Evolutionary conservation across 2,113 vertebrate genomes (phyloP), one percentile per base, ranked within the genome.

Genomic region (Vidua macroura): DNA sequence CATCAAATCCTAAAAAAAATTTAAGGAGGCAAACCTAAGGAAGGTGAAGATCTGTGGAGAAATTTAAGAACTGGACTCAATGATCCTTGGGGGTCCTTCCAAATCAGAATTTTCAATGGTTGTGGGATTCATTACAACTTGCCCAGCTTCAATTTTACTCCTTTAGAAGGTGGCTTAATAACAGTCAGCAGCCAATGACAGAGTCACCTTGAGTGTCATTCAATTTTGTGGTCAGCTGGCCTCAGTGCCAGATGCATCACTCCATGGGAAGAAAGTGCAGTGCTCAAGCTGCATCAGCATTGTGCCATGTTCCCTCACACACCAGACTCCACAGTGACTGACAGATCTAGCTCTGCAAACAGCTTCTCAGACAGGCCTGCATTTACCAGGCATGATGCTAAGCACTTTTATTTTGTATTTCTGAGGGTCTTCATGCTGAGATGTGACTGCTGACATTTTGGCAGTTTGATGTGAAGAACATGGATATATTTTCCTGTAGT

Each of bases 401-500:
- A 90, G 68, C 27, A 37, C 43, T 90, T 81, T 20, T 46, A 28
- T 58, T 88, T 66, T 62, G 28, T 80, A 15, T 94, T 86, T 94
- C 63, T 31, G 46, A 90, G 39, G 17, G 58, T 73, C 66, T 83
- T 91, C 49, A 58, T 46, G 68, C 70, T 78, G 82, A 77, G 75
- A 93, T 83, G 92, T 74, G 46, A 90, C 63, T 80, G 79, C 3
- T 94, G 90, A 96, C 94, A 72, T 93, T 80, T 81, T 95, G 87
- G 92, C 92, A 90, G 82, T 59, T 67, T 88, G 83, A 93, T 72
- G 52, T 68, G 88, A 93, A 94, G 58, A 92, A 41, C 72, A 67
- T 0, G 1, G 88, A 55, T 95, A 17, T 24, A 15, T 95, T 93
- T 91, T 94, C 59, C 85, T 60, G 48, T 23, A 44, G 83, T 83